Percentiles rank a stretch among this genome's conserved stretches.
These are phyloP conservation scores for Molossus alvarezi DNA, from an alignment of 2,797 vertebrate genomes.

Conservation along the genomic window DNA sequence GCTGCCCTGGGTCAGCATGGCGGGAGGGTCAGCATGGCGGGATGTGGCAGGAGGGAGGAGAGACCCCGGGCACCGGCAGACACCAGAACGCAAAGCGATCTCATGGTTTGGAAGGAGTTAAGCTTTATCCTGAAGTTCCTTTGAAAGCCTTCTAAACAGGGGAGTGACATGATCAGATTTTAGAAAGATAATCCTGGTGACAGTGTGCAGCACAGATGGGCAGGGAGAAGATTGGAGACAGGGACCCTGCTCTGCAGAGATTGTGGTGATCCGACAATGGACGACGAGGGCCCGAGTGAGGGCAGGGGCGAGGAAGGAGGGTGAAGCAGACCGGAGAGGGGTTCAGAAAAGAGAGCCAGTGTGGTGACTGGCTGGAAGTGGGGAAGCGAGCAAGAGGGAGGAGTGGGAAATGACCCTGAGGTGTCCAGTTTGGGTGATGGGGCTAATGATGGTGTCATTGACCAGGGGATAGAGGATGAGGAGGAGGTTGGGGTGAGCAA, in stretches of 20 bases:
- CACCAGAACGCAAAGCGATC: neutral
- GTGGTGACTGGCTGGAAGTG: neutral
- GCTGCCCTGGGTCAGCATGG: neutral
- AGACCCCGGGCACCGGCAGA: neutral
- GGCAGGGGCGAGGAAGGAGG: conserved; percentile 64
- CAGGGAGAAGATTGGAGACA: conserved; percentile 31
- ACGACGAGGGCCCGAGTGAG: conserved; percentile 60
- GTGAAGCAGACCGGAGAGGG: conserved; percentile 48
- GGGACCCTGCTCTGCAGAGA: conserved; percentile 72
- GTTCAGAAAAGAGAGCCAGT: conserved; percentile 39
- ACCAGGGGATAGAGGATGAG: neutral
- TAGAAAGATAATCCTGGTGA: conserved; percentile 78
- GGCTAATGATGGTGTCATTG: neutral
- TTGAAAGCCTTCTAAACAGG: conserved; percentile 72
- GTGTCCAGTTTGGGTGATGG: neutral
- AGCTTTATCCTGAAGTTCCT: conserved; percentile 53
- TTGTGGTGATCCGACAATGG: conserved; percentile 72
- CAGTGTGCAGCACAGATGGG: conserved; percentile 59
- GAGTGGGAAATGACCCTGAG: neutral
- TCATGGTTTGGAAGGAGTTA: conserved; percentile 57
- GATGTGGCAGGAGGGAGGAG: neutral
- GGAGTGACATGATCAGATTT: conserved; percentile 79
- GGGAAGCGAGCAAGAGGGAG: neutral
- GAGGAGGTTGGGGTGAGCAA: neutral
- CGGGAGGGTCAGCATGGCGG: neutral